These are phyloP conservation scores for Carposina sasakii DNA, from an alignment of 1,140 invertebrate genomes.

Conservation along the genomic window DNA sequence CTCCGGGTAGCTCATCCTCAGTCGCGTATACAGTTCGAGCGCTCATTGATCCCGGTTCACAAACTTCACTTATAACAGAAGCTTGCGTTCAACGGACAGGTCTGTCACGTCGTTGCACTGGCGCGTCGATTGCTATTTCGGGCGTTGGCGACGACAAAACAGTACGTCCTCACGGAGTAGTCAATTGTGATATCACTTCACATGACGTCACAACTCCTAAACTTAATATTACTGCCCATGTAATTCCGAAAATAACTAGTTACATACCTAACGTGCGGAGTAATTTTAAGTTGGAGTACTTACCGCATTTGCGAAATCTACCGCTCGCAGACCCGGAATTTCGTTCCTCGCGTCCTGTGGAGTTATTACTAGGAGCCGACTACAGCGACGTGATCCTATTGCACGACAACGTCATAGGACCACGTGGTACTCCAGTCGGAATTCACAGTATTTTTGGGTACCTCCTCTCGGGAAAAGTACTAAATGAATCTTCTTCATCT, in stretches of 20 bases:
- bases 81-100: neutral
- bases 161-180: neutral
- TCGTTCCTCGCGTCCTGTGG: slow-evolving; percentile 8
- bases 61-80: neutral
- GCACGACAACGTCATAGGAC: slow-evolving; percentile 3
- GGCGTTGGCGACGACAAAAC: neutral
- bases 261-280: neutral
- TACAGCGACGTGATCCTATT: slow-evolving; percentile 3
- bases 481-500: neutral
- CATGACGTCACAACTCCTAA: no score
- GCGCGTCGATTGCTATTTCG: neutral
- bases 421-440: slow-evolving; percentile 5
- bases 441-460: slow-evolving; percentile 11
- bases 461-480: neutral
- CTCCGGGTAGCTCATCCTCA: neutral
- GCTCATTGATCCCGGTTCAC: neutral
- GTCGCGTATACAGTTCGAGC: neutral
- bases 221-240: no score
- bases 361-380: slow-evolving; percentile 4
- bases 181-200: neutral
- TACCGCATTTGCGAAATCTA: neutral
- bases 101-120: neutral
- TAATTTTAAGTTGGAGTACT: neutral
- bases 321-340: slow-evolving; percentile 1
- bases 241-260: neutral